Percentiles rank a stretch among this genome's conserved stretches.
These are phyloP conservation scores for Cephus cinctus DNA, from an alignment of 1,140 invertebrate species.

Conservation along the genomic window DNA sequence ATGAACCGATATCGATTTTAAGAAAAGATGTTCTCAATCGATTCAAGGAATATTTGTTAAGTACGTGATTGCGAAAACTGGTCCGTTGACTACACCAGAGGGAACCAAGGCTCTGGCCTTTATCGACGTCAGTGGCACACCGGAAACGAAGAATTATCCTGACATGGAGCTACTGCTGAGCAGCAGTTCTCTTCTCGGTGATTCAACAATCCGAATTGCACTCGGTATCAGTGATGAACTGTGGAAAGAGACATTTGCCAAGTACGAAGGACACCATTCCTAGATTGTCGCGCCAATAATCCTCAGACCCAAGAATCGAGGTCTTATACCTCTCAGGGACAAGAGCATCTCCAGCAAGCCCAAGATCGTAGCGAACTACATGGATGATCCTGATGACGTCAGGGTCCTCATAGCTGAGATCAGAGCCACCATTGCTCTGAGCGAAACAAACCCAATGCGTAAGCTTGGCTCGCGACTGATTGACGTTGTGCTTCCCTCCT, in stretches of 20 bases:
- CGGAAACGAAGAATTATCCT: not conserved
- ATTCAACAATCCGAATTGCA: constrained; percentile 56
- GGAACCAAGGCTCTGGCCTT: constrained; percentile 49
- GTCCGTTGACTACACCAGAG: constrained; percentile 46
- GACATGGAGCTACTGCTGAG: not conserved
- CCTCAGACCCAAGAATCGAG: constrained; percentile 70
- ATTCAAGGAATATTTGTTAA: constrained; percentile 19
- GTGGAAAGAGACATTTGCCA: constrained; percentile 55
- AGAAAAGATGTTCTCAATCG: not conserved
- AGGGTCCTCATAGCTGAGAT: constrained; percentile 54
- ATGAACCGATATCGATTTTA: not conserved
- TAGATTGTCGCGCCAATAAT: constrained; percentile 68
- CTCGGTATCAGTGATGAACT: constrained; percentile 61
- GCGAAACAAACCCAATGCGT: constrained; percentile 49
- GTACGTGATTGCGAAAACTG: constrained; percentile 38
- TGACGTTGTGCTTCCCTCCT: constrained; percentile 59
- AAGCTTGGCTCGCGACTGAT: constrained; percentile 60
- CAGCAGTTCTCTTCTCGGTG: constrained; percentile 55
- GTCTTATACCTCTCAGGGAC: constrained; percentile 65
- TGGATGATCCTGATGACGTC: constrained; percentile 55
- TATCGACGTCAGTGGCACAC: not conserved
- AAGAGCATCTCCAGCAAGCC: constrained; percentile 68
- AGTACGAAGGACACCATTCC: constrained; percentile 56
- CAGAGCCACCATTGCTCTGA: constrained; percentile 45
- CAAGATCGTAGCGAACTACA: constrained; percentile 64